Percentiles rank a stretch among this genome's conserved stretches.
phyloP scores from a whole-genome alignment of 1,140 invertebrate species.

The Dendrolimus kikuchii region DNA sequence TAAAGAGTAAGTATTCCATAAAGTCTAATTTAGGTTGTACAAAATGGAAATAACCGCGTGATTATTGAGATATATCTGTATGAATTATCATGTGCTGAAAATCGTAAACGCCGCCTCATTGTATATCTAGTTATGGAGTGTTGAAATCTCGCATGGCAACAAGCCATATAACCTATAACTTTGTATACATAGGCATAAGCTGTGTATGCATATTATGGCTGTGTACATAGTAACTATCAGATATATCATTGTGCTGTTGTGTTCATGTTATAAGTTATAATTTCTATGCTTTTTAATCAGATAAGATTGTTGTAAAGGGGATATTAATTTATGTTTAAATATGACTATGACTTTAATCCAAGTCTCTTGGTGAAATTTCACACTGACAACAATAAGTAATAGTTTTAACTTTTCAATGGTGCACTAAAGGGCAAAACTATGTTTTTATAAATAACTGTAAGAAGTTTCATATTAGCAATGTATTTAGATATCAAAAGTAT shows the following conservation, averaged over 20 bases:
- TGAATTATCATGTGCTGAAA: constrained; percentile 2
- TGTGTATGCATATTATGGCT: constrained; percentile 17
- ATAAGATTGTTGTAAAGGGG: not conserved
- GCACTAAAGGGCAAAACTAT: too few species aligned
- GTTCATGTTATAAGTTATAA: constrained; percentile 12
- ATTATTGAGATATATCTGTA: constrained; percentile 1
- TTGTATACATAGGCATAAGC: constrained; percentile 30
- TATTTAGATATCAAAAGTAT: too few species aligned
- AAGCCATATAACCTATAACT: constrained; percentile 54
- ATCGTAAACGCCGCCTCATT: constrained; percentile 2
- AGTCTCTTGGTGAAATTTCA: too few species aligned
- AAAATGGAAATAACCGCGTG: constrained; percentile 8
- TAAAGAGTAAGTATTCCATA: constrained; percentile 10
- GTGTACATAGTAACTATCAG: constrained; percentile 41
- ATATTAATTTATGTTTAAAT: constrained; percentile 1
- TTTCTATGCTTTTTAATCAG: constrained; percentile 4
- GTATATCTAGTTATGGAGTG: constrained; percentile 17
- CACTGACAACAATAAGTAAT: too few species aligned
- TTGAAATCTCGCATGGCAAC: constrained; percentile 63
- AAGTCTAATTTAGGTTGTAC: constrained; percentile 10
- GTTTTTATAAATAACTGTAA: too few species aligned
- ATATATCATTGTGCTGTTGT: constrained; percentile 31
- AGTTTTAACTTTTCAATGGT: too few species aligned
- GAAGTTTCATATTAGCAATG: too few species aligned
- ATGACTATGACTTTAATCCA: not conserved